These are phyloP conservation scores for Ctenoplectra terminalis DNA, from an alignment of 1,140 invertebrate species.

Conservation along the genomic window DNA sequence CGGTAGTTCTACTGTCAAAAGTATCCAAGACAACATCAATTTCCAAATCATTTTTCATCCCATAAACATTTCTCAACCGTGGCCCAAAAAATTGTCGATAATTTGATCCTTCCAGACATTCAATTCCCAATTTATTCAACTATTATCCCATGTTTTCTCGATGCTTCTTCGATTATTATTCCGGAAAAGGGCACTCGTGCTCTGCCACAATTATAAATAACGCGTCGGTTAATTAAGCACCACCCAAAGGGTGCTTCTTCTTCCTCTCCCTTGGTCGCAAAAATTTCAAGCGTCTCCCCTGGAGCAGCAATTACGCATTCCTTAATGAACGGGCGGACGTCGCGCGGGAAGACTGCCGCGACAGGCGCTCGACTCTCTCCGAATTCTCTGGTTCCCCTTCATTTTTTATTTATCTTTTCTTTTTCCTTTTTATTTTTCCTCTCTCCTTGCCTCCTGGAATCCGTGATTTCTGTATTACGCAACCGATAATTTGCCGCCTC, in stretches of 20 bases:
- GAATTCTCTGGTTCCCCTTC: neutral
- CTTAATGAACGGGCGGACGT: neutral
- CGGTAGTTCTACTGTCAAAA: no score
- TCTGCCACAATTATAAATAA: neutral
- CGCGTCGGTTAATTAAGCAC: neutral
- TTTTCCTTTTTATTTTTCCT: neutral
- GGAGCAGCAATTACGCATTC: slow-evolving; percentile 5
- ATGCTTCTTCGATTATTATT: no score
- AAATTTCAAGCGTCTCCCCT: neutral
- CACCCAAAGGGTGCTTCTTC: neutral
- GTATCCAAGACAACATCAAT: no score
- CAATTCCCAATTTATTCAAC: no score
- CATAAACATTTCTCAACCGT: no score
- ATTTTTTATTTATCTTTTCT: neutral
- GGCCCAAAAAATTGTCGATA: no score
- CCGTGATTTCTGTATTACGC: slow-evolving; percentile 10
- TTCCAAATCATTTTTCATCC: no score
- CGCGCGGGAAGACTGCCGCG: neutral
- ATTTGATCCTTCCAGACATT: no score
- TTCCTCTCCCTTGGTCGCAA: no score
- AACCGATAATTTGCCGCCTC: neutral
- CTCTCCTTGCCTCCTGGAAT: neutral
- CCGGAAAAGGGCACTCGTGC: neutral
- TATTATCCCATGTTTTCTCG: neutral
- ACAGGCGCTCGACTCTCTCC: neutral